Evolutionary conservation across 2,113 vertebrate genomes (phyloP), one percentile per base, ranked within the genome.

Genomic region (Boulengeromyrus knoepffleri): DNA sequence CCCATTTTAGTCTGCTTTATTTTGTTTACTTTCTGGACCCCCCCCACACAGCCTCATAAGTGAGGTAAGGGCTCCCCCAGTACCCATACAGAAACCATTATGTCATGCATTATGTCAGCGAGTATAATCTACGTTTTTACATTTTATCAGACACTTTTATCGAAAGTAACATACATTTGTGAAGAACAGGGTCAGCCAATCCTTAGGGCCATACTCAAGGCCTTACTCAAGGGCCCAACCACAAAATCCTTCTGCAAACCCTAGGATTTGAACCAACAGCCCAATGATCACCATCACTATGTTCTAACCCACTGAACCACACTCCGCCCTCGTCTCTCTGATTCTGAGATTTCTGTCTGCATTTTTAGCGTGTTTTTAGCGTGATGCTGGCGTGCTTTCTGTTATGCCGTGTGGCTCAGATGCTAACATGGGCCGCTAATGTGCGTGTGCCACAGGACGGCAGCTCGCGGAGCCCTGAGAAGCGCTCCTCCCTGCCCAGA

Each of bases 401-500:
- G 85, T 83, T 50, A 58, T 36, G 90, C 36, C 91, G 42, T 91
- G 58, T 91, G 89, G 91, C 84, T 91, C 58, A 3, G 62, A 66
- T 27, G 62, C 27, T 70, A 39, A 58, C 53, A 52, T 56, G 84
- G 47, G 90, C 62, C 39, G 91, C 74, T 49, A 85, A 17, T 77
- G 74, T 91, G 36, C 92, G 91, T 94, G 90, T 62, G 85, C 90
- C 13, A 88, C 93, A 99, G 99, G 99, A 99, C 91, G 97, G 98
- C 83, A 92, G 97, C 19, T 96, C 94, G 90, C 96, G 95, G 93
- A 99, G 99, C 93, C 99, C 99, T 0, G 98, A 97, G 90, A 99
- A 98, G 92, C 97, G 97, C 86, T 98, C 98, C 10, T 97, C 98
- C 42, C 93, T 98, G 85, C 97, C 97, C 0, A 96, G 97, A 88